A percentile compares a stretch with the other conserved stretches of the same genome.
Evolutionary conservation across 2,888 invertebrate species (phyloP).

Genomic region (Apeira syringaria): DNA sequence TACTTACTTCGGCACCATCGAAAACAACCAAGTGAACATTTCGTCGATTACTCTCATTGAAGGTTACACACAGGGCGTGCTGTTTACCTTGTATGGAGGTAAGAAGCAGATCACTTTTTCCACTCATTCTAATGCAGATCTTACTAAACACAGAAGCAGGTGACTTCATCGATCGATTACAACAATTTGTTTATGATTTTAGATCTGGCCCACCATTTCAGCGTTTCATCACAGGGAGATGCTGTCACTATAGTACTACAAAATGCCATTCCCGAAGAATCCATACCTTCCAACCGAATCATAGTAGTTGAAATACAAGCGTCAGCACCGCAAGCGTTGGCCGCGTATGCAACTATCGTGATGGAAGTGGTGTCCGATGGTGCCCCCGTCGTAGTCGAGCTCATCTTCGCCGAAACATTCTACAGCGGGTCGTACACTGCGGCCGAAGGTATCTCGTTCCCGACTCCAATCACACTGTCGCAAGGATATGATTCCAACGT

Average conservation of each 20-base stretch:
- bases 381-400: conserved; percentile 5
- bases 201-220: conserved; percentile 16
- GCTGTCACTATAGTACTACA: conserved; percentile 11
- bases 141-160: too few species aligned
- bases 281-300: conserved; percentile 33
- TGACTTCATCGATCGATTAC: neutral
- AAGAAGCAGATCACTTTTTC: too few species aligned
- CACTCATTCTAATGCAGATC: too few species aligned
- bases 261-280: conserved; percentile 34
- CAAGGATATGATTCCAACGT: conserved; percentile 36
- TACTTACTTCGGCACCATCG: conserved; percentile 35
- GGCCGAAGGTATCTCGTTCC: conserved; percentile 25
- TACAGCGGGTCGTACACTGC: conserved; percentile 38
- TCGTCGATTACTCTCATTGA: conserved; percentile 34
- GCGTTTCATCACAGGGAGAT: conserved; percentile 3
- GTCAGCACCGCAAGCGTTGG: conserved; percentile 26
- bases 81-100: conserved; percentile 40
- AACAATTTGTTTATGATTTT: conserved; percentile 1
- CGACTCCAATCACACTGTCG: conserved; percentile 26
- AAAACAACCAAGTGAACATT: conserved; percentile 23
- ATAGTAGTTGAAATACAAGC: conserved; percentile 39
- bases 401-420: conserved; percentile 27
- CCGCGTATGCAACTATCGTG: conserved; percentile 39
- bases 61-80: conserved; percentile 34
- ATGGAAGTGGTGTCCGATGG: conserved; percentile 25